Base-by-base conservation (phyloP, 92 coral and sea anemone species). In the Isaurus tuberculatus region DNA sequence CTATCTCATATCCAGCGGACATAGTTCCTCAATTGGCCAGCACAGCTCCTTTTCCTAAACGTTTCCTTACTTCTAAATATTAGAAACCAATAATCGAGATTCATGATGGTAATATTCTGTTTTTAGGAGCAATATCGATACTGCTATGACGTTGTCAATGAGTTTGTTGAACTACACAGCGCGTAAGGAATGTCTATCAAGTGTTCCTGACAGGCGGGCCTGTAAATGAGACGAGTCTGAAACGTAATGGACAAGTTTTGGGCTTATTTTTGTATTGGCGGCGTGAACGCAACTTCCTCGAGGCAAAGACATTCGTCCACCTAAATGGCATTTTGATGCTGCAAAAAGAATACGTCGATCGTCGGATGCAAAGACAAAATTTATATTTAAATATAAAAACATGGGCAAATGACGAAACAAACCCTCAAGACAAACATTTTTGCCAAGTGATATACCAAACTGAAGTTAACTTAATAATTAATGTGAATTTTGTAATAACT, bases 101-200 rank as follows among this genome's bases (percentile, higher is more conserved):
- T 40, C 46, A 1, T 40, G 11, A 40, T 6, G 46, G 46, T 40
- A 19, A 25, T 63, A 17, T 29, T 8, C 27, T 29, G 31, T 68
- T 86, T 63, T 4, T 84, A 97, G 99, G 94, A 87, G 44, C 98
- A 97, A 65, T 97, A 97, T 86, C 83, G 88, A 79, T 89, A 88
- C 88, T 97, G 98, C 70, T 97, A 94, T 88, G 95, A 97, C 30
- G 93, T 92, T 19, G 88, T 91, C 22, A 88, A 89, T 30, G 91
- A 90, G 79, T 97, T 97, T 77, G 87, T 97, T 65, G 93, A 89
- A 14, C 86, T 95, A 14, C 94, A 84, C 91, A 93, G 90, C 61
- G 95, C 94, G 65, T 97, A 97, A 57, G 97, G 90, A 15, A 92
- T 89, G 77, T 95, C 91, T 65, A 88, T 4, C 0, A 20, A 19